Evolutionary conservation across 2,797 vertebrate species (phyloP), one percentile per base, ranked within the genome.

Genomic region (Tiaroga cobitis): DNA sequence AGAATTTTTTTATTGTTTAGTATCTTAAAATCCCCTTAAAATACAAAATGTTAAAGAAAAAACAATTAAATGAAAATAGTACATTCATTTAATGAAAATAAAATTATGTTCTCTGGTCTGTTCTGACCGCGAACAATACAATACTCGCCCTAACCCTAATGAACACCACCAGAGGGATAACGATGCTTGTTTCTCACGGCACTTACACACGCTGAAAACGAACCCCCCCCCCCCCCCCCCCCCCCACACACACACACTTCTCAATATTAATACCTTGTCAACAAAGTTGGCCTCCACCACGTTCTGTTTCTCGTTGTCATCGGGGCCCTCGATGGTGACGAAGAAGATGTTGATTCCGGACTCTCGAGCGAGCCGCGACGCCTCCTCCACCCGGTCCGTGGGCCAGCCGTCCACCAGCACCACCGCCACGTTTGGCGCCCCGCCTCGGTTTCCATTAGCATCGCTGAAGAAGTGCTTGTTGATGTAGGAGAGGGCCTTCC

Each of bases 271-370:
- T 78, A 99, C 98, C 97, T 99, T 99, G 88, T 97, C 97, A 41
- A 99, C 97, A 92, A 98, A 99, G 93, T 97, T 95, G 54, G 94
- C 85, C 92, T 99, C 98, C 0, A 95, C 89, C 85, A 99, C 91
- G 0, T 95, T 96, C 73, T 96, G 95, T 81, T 96, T 99, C 92
- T 99, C 98, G 0, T 90, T 96, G 80, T 98, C 97, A 77, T 95
- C 94, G 0, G 98, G 95, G 41, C 96, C 97, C 92, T 99, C 98
- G 18, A 99, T 95, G 83, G 98, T 99, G 92, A 99, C 96, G 86
- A 99, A 98, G 93, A 99, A 99, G 87, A 99, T 96, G 90, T 99
- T 99, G 94, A 99, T 98, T 87, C 98, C 98, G 0, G 98, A 98
- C 93, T 99, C 98, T 46, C 98, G 95, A 5, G 98, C 97, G 0